Evolutionary conservation across 2,113 vertebrate species (phyloP), one percentile per base, ranked within the genome.

Genomic region (Carlito syrichta): DNA sequence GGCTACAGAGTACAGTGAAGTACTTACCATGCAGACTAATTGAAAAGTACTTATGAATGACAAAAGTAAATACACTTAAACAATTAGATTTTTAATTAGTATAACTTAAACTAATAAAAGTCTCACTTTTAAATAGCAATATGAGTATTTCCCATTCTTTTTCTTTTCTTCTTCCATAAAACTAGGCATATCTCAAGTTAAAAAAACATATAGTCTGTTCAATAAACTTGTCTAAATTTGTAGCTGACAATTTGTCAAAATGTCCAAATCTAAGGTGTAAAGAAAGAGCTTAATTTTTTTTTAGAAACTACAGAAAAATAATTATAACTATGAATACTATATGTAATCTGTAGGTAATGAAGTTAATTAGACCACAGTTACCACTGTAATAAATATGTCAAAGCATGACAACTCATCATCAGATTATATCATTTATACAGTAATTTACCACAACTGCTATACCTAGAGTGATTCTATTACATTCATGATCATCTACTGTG

Each of bases 251-350:
- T 62, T 88, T 86, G 3, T 95, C 71, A 97, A 93, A 94, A 87
- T 76, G 85, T 50, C n/a, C 30, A 85, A 87, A 87, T 84, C 32
- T 90, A 83, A 93, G 23, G 6, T 32, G 71, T 74, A 19, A 96
- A 86, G 56, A 93, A 94, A 92, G 10, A 74, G 82, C 11, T 56
- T 54, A 25, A 58, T 9, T 38, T 91, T 94, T 86, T 76, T 94
- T 16, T 13, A 91, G 19, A 91, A 25, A 86, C 7, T 86, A 77
- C 35, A 91, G 50, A 94, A 96, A 93, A 89, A 62, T 56, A 91
- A 78, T 86, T 82, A 58, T 73, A 93, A 89, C 12, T 90, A 86
- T 66, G 91, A 93, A 94, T 82, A 92, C 35, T 77, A 3, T 54
- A 66, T 86, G 52, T 54, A 43, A 63, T 35, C 32, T 96, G 14